Evolutionary conservation across 92 coral and sea anemone species (phyloP).

Genomic region (Epizoanthus illoricatus): DNA sequence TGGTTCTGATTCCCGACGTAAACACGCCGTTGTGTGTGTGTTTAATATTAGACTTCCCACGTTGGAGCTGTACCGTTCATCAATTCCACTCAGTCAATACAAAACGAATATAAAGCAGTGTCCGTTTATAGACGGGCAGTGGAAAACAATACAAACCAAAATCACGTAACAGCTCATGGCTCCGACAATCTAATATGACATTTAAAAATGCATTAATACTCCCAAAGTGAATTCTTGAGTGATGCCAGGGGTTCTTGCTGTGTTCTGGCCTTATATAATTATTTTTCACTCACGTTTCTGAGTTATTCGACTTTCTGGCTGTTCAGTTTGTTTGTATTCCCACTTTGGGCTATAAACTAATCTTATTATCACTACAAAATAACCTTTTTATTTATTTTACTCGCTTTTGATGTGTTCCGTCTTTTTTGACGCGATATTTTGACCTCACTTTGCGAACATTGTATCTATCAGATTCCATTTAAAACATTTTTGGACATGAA

Average conservation of each 20-base stretch:
- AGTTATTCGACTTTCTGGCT: too few relatives aligned
- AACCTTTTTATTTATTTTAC: conserved; percentile 28
- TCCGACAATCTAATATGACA: too few relatives aligned
- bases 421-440: neutral
- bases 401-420: conserved; percentile 10
- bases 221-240: too few relatives aligned
- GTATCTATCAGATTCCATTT: neutral
- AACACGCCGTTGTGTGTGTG: neutral
- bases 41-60: neutral
- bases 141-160: too few relatives aligned
- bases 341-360: conserved; percentile 20
- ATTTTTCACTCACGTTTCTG: neutral
- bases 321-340: neutral
- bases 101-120: too few relatives aligned
- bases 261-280: neutral
- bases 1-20: neutral
- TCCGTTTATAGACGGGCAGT: too few relatives aligned
- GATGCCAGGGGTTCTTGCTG: neutral
- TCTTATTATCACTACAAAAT: conserved; percentile 23
- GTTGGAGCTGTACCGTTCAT: too few relatives aligned
- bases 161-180: too few relatives aligned
- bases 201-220: too few relatives aligned
- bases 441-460: neutral
- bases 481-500: neutral
- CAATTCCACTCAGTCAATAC: too few relatives aligned